Evolutionary conservation across 2,113 vertebrate genomes (phyloP).

Genomic region (Vulpes vulpes): DNA sequence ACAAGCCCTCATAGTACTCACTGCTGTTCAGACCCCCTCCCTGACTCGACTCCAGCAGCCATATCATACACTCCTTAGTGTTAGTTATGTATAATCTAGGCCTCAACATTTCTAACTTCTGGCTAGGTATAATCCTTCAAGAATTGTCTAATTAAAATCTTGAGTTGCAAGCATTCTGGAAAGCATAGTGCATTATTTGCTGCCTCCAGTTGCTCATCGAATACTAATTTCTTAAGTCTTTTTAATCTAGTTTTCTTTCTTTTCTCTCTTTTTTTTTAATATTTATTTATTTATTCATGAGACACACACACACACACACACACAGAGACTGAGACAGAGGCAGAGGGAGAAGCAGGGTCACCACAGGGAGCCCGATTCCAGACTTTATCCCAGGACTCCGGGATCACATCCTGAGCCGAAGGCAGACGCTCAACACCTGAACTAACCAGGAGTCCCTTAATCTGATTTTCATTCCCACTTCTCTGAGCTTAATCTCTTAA

Average conservation of each 20-base stretch:
- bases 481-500: background rate
- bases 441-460: too few species aligned
- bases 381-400: too few species aligned
- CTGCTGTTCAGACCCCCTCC: fast-evolving
- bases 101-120: background rate
- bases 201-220: background rate
- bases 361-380: too few species aligned
- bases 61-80: background rate
- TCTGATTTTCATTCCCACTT: background rate
- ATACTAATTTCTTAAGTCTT: background rate
- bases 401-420: too few species aligned
- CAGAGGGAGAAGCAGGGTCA: too few species aligned
- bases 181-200: background rate
- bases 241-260: background rate
- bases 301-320: too few species aligned
- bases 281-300: too few species aligned
- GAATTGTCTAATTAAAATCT: background rate
- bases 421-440: too few species aligned
- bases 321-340: too few species aligned
- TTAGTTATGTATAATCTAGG: background rate
- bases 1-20: fast-evolving
- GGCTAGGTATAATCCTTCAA: background rate
- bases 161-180: background rate
- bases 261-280: too few species aligned
- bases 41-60: fast-evolving